A percentile compares a stretch with the other conserved stretches of the same genome.
Conservation (phyloP, 2,888 invertebrate species). For the Polydrusus pterygomalis region DNA sequence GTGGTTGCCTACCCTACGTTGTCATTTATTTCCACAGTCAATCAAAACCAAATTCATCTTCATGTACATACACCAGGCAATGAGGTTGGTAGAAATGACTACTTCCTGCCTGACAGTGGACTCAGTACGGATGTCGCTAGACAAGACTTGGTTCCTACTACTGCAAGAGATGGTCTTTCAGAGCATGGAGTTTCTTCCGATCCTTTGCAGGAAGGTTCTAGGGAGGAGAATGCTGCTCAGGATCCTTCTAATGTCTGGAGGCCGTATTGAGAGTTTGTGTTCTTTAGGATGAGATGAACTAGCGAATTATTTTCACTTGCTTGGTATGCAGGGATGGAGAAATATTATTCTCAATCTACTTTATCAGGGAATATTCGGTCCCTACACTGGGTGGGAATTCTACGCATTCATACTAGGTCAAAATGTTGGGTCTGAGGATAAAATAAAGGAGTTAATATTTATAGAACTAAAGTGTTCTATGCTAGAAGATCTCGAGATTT, state of each 20-base stretch:
- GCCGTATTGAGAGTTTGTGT: slow-evolving; percentile 29
- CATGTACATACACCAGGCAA: slow-evolving; percentile 42
- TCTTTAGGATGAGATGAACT: no score
- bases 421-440: no score
- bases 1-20: slow-evolving; percentile 36
- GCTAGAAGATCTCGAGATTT: no score
- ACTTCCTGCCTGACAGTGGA: slow-evolving; percentile 36
- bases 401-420: no score
- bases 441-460: no score
- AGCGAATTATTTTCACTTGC: no score
- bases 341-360: no score
- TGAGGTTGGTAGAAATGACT: slow-evolving; percentile 43
- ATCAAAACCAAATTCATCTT: slow-evolving; percentile 53
- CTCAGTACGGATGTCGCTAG: slow-evolving; percentile 17
- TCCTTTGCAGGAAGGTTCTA: slow-evolving; percentile 34
- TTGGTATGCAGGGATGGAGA: no score
- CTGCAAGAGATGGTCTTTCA: slow-evolving; percentile 26
- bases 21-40: slow-evolving; percentile 49
- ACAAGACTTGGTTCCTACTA: slow-evolving; percentile 38
- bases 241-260: slow-evolving; percentile 51
- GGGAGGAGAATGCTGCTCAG: slow-evolving; percentile 46
- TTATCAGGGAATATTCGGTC: no score
- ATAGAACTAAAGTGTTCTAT: no score
- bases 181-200: slow-evolving; percentile 31
- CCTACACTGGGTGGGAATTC: no score